phyloP scores from a whole-genome alignment of 1,140 invertebrate species.

The Luehdorfia chinensis region DNA sequence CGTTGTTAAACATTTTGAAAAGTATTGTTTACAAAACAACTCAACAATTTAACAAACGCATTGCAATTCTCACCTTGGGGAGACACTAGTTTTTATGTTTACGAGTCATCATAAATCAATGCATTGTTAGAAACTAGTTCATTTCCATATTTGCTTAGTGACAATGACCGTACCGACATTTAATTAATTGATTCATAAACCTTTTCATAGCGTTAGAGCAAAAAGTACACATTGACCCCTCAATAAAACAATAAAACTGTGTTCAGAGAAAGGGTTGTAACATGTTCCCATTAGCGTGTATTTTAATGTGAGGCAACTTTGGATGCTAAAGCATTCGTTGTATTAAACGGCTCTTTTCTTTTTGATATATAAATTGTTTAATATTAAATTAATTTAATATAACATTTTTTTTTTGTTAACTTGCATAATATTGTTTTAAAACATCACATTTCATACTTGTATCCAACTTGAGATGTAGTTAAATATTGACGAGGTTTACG shows the following conservation, averaged over 20 bases:
- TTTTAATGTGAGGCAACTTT: conserved; percentile 59
- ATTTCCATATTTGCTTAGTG: conserved; percentile 72
- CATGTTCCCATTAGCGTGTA: conserved; percentile 66
- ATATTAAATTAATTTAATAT: conserved; percentile 4
- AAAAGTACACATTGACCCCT: conserved; percentile 66
- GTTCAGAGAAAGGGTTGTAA: conserved; percentile 69
- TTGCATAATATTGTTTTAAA: too few species aligned
- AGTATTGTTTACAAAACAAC: conserved; percentile 15
- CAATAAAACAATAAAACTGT: conserved; percentile 70
- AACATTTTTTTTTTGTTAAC: neutral
- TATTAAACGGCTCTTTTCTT: conserved; percentile 28
- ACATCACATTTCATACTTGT: too few species aligned
- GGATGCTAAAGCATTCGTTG: conserved; percentile 66
- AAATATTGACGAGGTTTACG: too few species aligned
- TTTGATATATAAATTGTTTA: too few species aligned
- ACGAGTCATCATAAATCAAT: conserved; percentile 60
- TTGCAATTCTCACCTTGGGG: conserved; percentile 59
- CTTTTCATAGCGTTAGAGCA: conserved; percentile 60
- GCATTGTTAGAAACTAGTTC: conserved; percentile 61
- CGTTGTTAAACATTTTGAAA: conserved; percentile 18
- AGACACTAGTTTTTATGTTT: conserved; percentile 40
- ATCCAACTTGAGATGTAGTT: too few species aligned
- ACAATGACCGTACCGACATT: conserved; percentile 72
- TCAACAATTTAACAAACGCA: conserved; percentile 30
- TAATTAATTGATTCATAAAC: conserved; percentile 76